Conservation (phyloP, 2,797 vertebrate species). For the Chiloscyllium punctatum region DNA sequence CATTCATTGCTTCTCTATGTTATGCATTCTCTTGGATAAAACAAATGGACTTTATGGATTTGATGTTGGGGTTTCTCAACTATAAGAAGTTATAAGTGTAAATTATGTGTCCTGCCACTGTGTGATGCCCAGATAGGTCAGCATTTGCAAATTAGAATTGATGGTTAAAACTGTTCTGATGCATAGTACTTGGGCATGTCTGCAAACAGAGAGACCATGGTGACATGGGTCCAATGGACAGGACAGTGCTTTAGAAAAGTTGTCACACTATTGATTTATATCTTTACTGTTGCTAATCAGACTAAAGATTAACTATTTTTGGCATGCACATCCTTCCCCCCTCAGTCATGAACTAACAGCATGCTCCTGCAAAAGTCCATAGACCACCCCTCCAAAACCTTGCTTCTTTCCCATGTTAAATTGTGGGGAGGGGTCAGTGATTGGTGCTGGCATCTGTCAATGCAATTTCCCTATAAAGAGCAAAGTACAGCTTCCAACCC, state of each 20-base stretch:
- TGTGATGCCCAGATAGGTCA: background rate
- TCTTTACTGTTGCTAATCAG: background rate
- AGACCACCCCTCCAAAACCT: background rate
- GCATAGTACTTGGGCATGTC: background rate
- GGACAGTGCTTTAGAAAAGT: background rate
- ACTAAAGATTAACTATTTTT: background rate
- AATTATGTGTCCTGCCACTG: background rate
- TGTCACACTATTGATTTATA: background rate
- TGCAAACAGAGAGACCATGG: background rate
- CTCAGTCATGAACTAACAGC: background rate
- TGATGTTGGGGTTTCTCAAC: constrained; percentile 38
- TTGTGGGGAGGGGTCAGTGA: background rate
- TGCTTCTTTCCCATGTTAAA: background rate
- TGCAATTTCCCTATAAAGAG: background rate
- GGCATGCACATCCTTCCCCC: background rate
- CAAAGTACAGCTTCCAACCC: background rate
- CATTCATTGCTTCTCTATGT: too few species aligned
- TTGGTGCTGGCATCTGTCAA: background rate
- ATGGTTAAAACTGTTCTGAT: background rate
- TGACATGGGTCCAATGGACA: background rate
- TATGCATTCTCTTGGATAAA: background rate
- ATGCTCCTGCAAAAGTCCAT: background rate
- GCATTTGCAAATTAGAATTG: background rate
- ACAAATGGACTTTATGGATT: background rate
- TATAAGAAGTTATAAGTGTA: constrained; percentile 44